Conservation (phyloP, 2,888 invertebrate genomes). For the Lottia gigantea region DNA sequence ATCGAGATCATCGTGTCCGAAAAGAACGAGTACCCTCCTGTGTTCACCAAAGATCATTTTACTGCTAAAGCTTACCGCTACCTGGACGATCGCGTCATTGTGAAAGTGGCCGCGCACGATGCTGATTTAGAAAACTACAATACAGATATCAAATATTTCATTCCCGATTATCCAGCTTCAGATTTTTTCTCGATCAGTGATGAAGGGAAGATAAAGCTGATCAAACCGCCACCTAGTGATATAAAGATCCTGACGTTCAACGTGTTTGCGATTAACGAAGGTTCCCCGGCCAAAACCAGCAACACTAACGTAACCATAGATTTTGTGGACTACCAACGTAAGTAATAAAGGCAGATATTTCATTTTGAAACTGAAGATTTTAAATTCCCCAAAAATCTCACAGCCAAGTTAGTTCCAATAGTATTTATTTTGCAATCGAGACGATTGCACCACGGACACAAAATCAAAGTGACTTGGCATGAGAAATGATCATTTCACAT, state of each 20-base stretch:
- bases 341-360: conserved; percentile 26
- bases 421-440: no score
- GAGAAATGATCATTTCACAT: no score
- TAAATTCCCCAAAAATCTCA: no score
- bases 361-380: no score
- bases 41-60: conserved; percentile 35
- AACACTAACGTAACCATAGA: conserved; percentile 33
- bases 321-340: conserved; percentile 45
- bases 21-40: conserved; percentile 43
- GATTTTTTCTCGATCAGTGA: conserved; percentile 10
- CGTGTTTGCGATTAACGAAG: conserved; percentile 46
- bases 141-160: conserved; percentile 10
- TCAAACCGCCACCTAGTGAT: conserved; percentile 31
- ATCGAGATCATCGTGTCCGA: conserved; percentile 45
- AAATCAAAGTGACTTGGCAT: no score
- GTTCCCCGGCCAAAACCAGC: conserved; percentile 43
- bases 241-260: conserved; percentile 31
- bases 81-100: conserved; percentile 22
- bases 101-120: neutral
- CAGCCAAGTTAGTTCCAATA: no score
- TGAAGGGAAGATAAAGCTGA: conserved; percentile 37
- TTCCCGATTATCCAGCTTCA: conserved; percentile 10
- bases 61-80: conserved; percentile 42
- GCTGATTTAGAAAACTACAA: conserved; percentile 12
- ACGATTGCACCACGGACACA: no score